Base-by-base conservation (phyloP, 1,140 invertebrate species). In the Littorina saxatilis region DNA sequence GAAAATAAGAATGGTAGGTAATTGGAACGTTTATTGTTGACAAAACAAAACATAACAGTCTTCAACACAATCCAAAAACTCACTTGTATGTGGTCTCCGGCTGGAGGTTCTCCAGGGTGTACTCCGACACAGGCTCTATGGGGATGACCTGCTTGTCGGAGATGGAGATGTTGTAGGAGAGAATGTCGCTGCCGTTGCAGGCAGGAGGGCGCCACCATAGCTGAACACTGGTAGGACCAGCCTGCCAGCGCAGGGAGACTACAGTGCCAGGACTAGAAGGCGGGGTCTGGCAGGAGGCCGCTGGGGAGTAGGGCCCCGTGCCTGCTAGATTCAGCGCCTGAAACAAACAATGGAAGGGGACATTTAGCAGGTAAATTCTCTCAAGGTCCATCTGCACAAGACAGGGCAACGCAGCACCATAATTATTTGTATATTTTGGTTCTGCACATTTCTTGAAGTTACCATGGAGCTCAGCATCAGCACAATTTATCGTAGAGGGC, bases 151-250 rank as follows among this genome's bases (percentile, higher is more conserved):
- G 87, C 82, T 93, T 92, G 78, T 96, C 95, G 35, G 94, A 95
- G 32, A 95, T 87, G 80, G 97, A 96, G 55, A 97, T 94, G 80
- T 95, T 95, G 89, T 98, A 97, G 78, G 95, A 94, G 23, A 94
- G 92, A 82, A 98, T 95, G 20, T 94, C 93, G 84, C 89, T 90
- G 39, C 92, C 92, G 91, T 98, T 95, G 70, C 91, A 91, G 50
- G 93, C 90, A 4, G 96, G 96, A 83, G 94, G 93, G 50, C 95
- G 93, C 97, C 96, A 98, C 75, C 93, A 92, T 29, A 97, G 88
- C 1, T 93, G 93, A 23, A 96, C 94, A 40, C 94, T 94, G 29
- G 94, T 95, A 29, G 96, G 94, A 43, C 95, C 95, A 17, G 94
- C 92, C 83, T 86, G 86, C 74, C 92, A 93, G 79, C 94, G 94